Base-by-base conservation (phyloP, 2,888 invertebrate genomes). In the Ceraclea dissimilis region DNA sequence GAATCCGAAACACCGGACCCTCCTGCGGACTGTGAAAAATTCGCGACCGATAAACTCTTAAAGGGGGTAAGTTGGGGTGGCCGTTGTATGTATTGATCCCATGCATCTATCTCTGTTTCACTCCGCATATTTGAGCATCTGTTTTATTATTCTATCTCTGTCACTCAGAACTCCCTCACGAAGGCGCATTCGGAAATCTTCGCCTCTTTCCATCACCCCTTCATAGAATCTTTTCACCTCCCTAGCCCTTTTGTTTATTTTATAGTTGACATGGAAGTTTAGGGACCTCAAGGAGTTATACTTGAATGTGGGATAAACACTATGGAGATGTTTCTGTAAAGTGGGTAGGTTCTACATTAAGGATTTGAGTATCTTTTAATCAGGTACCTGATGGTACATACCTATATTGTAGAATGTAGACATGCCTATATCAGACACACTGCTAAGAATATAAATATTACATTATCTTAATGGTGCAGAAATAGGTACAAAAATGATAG, bases 261-360 rank as follows among this genome's bases (percentile, higher is more conserved):
- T 60, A 54, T 57, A 58, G 60, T 60, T 60, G 60, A 58, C 60
- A 58, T 58, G 56, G 39, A 58, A 56, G 60, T 60, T 60, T 51
- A 57, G 59, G 60, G 56, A 56, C 49, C 54, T 51, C 18, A 44
- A 50, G 52, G 52, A 51, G 52, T 57, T 52, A 49, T 44, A 60
- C 57, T 60, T 57, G 57, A 59, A 57, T 61, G 57, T 46, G 53
- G 56, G 54, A 59, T 49, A 59, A 60, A 60, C 58, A 60, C 54
- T 54, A 44, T 17, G 51, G 48, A 57, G 21, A 48, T 49, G 46
- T 57, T 47, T 52, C 49, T 33, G 52, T 56, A 49, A 33, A 46
- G n/a, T n/a, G n/a, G n/a, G n/a, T n/a, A n/a, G n/a, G n/a, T n/a
- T 47, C 22, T 49, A 22, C 17, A 26, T 26, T 10, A 26, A 26